Evolutionary conservation across 2,113 vertebrate species (phyloP), one percentile per base, ranked within the genome.

Genomic region (Plectropomus leopardus): DNA sequence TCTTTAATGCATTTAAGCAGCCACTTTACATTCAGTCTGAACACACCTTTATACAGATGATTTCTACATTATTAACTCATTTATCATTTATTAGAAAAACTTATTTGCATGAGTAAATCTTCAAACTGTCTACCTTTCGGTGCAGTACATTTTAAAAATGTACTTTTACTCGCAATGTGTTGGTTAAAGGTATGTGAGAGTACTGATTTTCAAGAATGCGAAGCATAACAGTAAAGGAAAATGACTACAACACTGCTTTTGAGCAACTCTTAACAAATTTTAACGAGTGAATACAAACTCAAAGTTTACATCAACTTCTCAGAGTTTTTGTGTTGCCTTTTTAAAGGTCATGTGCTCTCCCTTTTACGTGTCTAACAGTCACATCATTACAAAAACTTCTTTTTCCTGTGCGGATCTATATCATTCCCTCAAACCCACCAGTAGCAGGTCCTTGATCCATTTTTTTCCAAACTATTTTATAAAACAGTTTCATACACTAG

Each of bases 301-400:
- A 42, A 10, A 16, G n/a, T 59, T 26, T 28, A 42, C 64, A 59
- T 67, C 61, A 40, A 42, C 47, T 58, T 26, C 60, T 78, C 21
- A 34, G 11, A 50, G 54, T 36, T 30, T 36, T 32, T 8, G 17
- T 59, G 51, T 72, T 72, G 28, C 21, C 50, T 51, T 47, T 63
- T 45, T 50, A 36, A 59, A 65, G 51, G 42, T 71, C 24, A 32
- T 70, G 53, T 78, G 82, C 53, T 72, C 58, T 89, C 58, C 65
- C 50, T 81, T n/a, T 66, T 57, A 63, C 5, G 48, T 40, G 51
- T 88, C 83, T 86, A 94, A 89, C 86, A 88, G 82, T 91, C 60
- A 40, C 67, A 40, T 75, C 5, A 42, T 54, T 36, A 36, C 36
- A 10, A 36, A 36, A 36, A 36, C 36, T 8, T 36, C 36, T 9